These are phyloP conservation scores for Ceratoteleas bidentatus DNA, from an alignment of 1,140 invertebrate species.

Conservation along the genomic window DNA sequence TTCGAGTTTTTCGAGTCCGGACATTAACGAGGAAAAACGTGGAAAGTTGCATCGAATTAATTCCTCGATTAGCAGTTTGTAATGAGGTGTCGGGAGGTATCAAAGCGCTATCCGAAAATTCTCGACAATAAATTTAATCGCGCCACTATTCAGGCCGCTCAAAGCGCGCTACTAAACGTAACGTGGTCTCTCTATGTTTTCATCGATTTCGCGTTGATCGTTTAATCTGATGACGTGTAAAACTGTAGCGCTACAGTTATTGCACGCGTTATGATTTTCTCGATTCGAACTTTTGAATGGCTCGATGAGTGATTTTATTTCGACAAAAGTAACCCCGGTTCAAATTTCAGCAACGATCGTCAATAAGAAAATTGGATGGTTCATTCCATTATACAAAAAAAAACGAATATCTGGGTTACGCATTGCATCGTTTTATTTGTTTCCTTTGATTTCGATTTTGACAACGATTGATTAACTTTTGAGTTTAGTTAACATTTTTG, in stretches of 20 bases:
- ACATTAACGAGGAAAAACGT: not conserved
- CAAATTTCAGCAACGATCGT: not conserved
- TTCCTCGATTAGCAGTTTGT: not conserved
- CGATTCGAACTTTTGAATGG: not conserved
- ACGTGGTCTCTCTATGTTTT: not conserved
- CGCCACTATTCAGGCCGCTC: not conserved
- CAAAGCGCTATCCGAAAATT: not conserved
- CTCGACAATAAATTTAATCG: not conserved
- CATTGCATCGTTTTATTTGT: too few relatives aligned
- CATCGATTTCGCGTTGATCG: not conserved
- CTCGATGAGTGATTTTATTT: not conserved
- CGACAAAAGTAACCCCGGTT: not conserved
- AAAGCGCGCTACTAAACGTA: not conserved
- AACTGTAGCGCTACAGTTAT: not conserved
- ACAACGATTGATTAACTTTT: too few relatives aligned
- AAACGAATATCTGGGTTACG: too few relatives aligned
- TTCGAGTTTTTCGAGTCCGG: too few relatives aligned
- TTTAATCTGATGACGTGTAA: not conserved
- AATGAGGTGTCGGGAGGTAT: not conserved
- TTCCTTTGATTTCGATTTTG: too few relatives aligned
- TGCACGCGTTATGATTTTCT: not conserved
- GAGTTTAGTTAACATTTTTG: too few relatives aligned
- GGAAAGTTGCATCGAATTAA: not conserved
- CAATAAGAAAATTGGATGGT: not conserved
- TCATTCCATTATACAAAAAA: too few relatives aligned